Conservation (phyloP, 2,888 invertebrate species). For the Holacanthella duospinosa region DNA sequence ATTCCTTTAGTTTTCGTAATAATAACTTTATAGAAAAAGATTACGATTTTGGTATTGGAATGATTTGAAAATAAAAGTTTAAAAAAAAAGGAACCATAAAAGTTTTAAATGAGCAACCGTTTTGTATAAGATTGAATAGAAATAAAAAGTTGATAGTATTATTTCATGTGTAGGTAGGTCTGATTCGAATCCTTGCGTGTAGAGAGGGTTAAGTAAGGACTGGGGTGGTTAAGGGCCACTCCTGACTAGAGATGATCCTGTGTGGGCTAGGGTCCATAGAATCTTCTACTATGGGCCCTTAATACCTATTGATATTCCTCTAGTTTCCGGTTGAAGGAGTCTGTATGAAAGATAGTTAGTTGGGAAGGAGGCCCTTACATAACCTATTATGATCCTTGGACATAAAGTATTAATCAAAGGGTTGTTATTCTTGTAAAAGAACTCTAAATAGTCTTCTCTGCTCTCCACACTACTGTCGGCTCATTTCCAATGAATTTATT, state of each 20-base stretch:
- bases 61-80: neutral
- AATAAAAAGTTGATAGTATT: too few species aligned
- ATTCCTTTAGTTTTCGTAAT: too few species aligned
- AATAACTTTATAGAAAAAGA: too few species aligned
- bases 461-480: slow-evolving; percentile 16
- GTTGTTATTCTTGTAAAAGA: slow-evolving; percentile 13
- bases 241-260: neutral
- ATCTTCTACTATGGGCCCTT: neutral
- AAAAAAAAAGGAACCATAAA: slow-evolving; percentile 2
- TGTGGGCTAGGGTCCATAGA: neutral
- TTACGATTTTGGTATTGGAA: too few species aligned
- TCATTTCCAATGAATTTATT: slow-evolving; percentile 21
- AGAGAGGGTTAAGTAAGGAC: neutral
- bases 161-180: neutral
- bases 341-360: neutral
- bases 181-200: neutral
- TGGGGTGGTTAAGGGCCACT: neutral
- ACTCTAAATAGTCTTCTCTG: neutral
- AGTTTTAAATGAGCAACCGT: neutral
- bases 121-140: too few species aligned
- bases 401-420: slow-evolving; percentile 27
- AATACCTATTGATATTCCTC: neutral
- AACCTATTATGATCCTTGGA: neutral
- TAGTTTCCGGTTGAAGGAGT: neutral
- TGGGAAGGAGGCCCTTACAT: neutral